Base-by-base conservation (phyloP, 64 coral and sea anemone genomes). In the Montipora efflorescens region DNA sequence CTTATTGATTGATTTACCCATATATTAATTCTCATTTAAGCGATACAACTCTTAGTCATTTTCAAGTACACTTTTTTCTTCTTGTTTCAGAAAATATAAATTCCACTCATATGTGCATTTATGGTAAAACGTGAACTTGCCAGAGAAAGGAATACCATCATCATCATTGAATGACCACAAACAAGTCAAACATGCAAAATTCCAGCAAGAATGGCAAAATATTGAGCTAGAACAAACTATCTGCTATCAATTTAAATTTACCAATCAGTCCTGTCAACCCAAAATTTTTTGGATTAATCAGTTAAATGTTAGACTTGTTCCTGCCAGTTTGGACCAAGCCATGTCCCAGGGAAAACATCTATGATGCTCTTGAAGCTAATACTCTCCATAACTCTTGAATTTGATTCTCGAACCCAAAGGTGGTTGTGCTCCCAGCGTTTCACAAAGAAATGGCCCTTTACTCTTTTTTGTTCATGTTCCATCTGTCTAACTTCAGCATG, bases 251-350 rank as follows among this genome's bases (percentile, higher is more conserved):
- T 20, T 58, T 48, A 79, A 16, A 14, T 64, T 64, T 16, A 64
- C 61, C 61, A 64, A 12, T 12, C 61, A 14, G 9, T 14, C 61
- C 61, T 14, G 14, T 14, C 9, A 14, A 12, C 6, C 61, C 61
- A 64, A 64, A 64, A 18, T 16, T 3, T 64, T 55, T 10, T 55
- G 48, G 47, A 79, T 52, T n/a, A 79, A n/a, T 13, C 15, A 79
- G 43, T 79, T 79, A 7, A 52, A 51, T 16, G 14, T 64, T 64
- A 64, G 61, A 3, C 14, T 59, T 81, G 79, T 81, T 81, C 79
- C 19, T 81, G 52, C 79, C 79, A 81, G 51, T 81, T 61, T 81
- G 79, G 79, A 81, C 79, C 79, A 81, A 22, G 79, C 79, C 79
- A 81, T 25, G 28, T 81, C 20, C 79, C 20, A 22, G 50, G 52